These are phyloP conservation scores for Trichopria drosophilae DNA, from an alignment of 2,888 invertebrate species.

Conservation along the genomic window DNA sequence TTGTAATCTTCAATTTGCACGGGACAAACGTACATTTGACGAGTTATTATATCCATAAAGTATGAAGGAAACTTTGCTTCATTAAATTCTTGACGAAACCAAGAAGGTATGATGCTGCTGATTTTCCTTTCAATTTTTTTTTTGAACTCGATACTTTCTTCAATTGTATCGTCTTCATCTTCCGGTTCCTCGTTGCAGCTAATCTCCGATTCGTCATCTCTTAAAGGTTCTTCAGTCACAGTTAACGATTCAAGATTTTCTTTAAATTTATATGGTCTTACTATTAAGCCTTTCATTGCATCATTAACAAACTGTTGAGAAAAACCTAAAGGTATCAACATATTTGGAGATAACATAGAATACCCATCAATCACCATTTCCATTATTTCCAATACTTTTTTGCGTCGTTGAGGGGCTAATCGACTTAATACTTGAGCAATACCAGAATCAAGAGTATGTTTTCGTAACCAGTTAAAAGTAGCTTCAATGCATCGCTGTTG, in stretches of 20 bases:
- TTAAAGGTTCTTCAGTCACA: conserved; percentile 29
- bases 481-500: conserved; percentile 72
- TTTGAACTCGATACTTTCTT: conserved; percentile 22
- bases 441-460: conserved; percentile 72
- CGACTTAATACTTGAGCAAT: conserved; percentile 68
- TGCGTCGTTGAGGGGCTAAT: conserved; percentile 63
- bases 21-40: conserved; percentile 67
- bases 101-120: conserved; percentile 48
- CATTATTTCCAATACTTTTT: conserved; percentile 63
- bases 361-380: conserved; percentile 69
- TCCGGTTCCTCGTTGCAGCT: conserved; percentile 27
- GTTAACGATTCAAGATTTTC: conserved; percentile 30
- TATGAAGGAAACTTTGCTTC: conserved; percentile 66
- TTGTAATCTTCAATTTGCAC: conserved; percentile 74
- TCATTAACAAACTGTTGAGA: conserved; percentile 30
- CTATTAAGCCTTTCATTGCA: conserved; percentile 7
- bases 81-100: conserved; percentile 69
- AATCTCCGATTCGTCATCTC: conserved; percentile 33
- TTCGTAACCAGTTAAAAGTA: conserved; percentile 75
- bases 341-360: conserved; percentile 62
- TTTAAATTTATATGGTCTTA: conserved; percentile 40
- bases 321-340: conserved; percentile 64
- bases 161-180: conserved; percentile 22
- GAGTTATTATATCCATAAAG: conserved; percentile 71
- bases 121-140: conserved; percentile 28